These are phyloP conservation scores for Chirona hameri DNA, from an alignment of 2,888 invertebrate species.

Conservation along the genomic window DNA sequence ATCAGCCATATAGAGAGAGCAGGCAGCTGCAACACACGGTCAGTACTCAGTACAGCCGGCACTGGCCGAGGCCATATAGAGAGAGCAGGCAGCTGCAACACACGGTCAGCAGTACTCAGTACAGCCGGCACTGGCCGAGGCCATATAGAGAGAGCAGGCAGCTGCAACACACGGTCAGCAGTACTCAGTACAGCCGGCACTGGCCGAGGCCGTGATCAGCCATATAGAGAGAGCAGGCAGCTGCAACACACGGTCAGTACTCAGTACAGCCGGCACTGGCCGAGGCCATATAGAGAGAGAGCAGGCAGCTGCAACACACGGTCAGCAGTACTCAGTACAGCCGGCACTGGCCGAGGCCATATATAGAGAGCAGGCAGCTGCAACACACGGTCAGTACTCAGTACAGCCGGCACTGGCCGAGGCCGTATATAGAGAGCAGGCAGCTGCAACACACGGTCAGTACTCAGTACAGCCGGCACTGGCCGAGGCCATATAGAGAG, in stretches of 20 bases:
- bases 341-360: background rate
- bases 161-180: background rate
- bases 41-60: background rate
- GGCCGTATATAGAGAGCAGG: background rate
- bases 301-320: background rate
- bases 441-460: background rate
- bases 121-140: background rate
- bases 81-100: background rate
- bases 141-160: background rate
- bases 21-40: background rate
- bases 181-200: too few relatives aligned
- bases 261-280: background rate
- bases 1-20: slow-evolving; percentile 6
- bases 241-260: background rate
- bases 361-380: background rate
- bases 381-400: background rate
- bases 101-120: background rate
- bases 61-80: background rate
- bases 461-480: background rate
- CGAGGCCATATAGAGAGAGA: background rate
- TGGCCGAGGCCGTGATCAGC: background rate
- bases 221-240: background rate
- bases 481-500: background rate
- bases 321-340: too few relatives aligned
- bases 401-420: background rate